phyloP scores from a whole-genome alignment of 1,140 invertebrate species.

The Cephus cinctus region DNA sequence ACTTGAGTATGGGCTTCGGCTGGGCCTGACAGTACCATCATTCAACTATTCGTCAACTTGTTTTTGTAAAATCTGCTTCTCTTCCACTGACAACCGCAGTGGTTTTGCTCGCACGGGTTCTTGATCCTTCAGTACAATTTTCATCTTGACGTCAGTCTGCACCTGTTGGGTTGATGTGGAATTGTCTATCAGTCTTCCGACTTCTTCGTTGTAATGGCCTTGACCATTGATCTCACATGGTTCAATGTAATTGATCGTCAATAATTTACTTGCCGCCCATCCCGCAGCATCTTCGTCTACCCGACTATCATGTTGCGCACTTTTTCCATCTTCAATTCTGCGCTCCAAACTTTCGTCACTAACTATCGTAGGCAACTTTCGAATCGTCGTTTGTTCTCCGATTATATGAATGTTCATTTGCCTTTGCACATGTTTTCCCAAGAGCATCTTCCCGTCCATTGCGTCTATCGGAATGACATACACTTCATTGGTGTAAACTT shows the following conservation, averaged over 20 bases:
- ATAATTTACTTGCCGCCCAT: neutral
- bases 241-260: neutral
- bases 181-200: constrained; percentile 8
- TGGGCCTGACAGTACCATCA: constrained; percentile 27
- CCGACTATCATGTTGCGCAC: too few relatives aligned
- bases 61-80: constrained; percentile 17
- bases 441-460: neutral
- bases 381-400: neutral
- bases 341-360: neutral
- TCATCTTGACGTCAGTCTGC: constrained; percentile 15
- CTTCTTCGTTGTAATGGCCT: neutral
- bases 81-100: constrained; percentile 2
- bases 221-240: neutral
- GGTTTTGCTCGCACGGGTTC: constrained; percentile 4
- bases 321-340: neutral
- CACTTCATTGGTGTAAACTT: neutral
- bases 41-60: constrained; percentile 28
- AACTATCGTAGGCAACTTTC: neutral
- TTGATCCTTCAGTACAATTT: constrained; percentile 9
- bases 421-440: too few relatives aligned
- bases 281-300: neutral
- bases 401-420: too few relatives aligned
- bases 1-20: constrained; percentile 43
- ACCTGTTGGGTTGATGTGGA: constrained; percentile 1
- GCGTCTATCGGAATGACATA: neutral